Conservation (phyloP, 2,797 vertebrate genomes). For the Ceyx erithaca region DNA sequence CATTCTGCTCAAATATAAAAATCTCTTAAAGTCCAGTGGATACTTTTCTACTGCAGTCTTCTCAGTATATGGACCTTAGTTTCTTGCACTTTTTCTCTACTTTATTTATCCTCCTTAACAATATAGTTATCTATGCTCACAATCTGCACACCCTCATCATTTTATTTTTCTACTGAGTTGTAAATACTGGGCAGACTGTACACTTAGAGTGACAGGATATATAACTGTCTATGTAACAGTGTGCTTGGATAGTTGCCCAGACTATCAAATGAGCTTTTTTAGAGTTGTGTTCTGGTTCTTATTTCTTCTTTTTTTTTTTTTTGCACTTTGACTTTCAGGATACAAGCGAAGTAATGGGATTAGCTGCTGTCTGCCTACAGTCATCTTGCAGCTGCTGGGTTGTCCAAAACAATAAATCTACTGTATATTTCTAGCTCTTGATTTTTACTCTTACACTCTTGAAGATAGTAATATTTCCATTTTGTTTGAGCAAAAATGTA, state of each 20-base stretch:
- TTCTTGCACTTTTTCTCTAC: background rate
- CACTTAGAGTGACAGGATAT: fast-evolving
- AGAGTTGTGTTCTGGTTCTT: background rate
- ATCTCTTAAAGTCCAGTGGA: background rate
- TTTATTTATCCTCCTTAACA: background rate
- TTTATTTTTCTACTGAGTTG: background rate
- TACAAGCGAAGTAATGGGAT: background rate
- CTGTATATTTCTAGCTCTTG: background rate
- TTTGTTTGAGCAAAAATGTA: background rate
- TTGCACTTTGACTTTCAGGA: background rate
- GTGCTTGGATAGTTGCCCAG: background rate
- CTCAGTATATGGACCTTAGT: background rate
- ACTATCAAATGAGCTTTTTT: background rate
- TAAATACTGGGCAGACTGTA: background rate
- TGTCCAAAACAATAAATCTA: background rate
- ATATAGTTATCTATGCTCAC: background rate
- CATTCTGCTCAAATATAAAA: background rate
- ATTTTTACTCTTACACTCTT: background rate
- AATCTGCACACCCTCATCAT: background rate
- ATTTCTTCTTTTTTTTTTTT: background rate
- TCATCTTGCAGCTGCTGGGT: background rate
- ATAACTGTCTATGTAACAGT: background rate
- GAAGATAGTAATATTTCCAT: background rate
- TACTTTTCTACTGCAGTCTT: background rate
- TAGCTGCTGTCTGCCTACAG: background rate